Percentiles rank a stretch among this genome's conserved stretches.
These are phyloP conservation scores for Pristionchus maxplancki DNA, from an alignment of 2,888 invertebrate species.

Conservation along the genomic window DNA sequence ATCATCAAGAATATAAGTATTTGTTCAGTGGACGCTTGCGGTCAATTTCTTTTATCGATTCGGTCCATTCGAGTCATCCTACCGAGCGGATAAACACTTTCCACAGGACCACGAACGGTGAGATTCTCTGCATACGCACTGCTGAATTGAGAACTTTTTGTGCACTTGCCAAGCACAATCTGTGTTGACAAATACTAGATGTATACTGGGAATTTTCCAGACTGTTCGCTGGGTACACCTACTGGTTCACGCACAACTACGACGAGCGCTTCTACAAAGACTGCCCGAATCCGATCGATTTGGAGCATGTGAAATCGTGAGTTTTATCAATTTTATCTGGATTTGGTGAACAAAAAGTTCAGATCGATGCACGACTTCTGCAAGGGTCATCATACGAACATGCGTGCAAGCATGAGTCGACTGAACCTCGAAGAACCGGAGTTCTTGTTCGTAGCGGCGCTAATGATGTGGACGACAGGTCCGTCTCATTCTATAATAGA, in stretches of 20 bases:
- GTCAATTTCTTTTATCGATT: constrained; percentile 3
- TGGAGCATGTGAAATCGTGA: not conserved
- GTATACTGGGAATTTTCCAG: no score
- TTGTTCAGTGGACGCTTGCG: not conserved
- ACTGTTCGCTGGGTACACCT: not conserved
- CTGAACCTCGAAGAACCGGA: not conserved
- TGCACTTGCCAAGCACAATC: no score
- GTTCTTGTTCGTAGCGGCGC: not conserved
- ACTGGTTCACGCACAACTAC: not conserved
- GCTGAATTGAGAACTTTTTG: no score
- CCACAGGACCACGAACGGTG: not conserved
- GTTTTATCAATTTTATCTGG: not conserved
- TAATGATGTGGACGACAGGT: constrained; percentile 1
- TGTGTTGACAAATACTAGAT: no score
- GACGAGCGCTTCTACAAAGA: not conserved
- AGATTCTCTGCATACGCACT: not conserved
- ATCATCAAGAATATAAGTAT: not conserved
- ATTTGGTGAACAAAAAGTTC: not conserved
- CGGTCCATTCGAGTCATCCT: not conserved
- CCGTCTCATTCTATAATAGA: not conserved
- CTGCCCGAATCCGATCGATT: not conserved
- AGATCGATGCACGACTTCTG: not conserved
- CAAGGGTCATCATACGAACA: not conserved
- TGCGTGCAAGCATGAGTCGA: not conserved
- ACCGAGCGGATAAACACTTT: not conserved